These are phyloP conservation scores for Canis aureus DNA, from an alignment of 2,113 vertebrate genomes.

Conservation along the genomic window DNA sequence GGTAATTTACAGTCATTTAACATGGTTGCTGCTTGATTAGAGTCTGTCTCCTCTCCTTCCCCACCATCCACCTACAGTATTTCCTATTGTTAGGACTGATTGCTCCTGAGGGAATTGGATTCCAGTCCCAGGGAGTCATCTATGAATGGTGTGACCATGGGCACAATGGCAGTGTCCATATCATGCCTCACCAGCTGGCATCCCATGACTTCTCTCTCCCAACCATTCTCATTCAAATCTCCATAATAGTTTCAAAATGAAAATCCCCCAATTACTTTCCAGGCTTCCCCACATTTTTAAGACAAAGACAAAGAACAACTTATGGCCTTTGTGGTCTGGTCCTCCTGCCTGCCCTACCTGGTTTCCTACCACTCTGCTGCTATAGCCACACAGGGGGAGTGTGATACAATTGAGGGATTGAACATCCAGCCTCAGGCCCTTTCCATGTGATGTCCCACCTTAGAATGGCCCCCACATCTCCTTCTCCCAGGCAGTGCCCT, in stretches of 20 bases:
- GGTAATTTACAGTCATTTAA: neutral
- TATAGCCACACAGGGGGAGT: neutral
- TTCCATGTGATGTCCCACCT: fast-evolving
- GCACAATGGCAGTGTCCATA: neutral
- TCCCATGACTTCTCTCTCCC: neutral
- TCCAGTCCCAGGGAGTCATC: neutral
- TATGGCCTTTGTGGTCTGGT: fast-evolving
- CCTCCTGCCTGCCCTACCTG: neutral
- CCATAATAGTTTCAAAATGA: neutral
- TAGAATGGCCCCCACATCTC: neutral
- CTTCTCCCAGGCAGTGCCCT: neutral
- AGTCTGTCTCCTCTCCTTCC: neutral
- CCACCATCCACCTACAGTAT: neutral
- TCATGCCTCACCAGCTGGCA: neutral
- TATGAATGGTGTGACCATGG: too few species aligned
- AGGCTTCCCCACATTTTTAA: neutral
- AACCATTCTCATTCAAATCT: neutral
- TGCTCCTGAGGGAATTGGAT: neutral
- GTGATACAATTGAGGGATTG: neutral
- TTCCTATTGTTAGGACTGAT: neutral
- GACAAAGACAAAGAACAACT: neutral
- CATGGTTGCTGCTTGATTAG: neutral
- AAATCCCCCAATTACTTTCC: neutral
- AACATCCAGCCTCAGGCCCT: neutral
- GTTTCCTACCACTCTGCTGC: neutral